Conservation (phyloP, 2,113 vertebrate genomes). For the Aleadryas rufinucha region DNA sequence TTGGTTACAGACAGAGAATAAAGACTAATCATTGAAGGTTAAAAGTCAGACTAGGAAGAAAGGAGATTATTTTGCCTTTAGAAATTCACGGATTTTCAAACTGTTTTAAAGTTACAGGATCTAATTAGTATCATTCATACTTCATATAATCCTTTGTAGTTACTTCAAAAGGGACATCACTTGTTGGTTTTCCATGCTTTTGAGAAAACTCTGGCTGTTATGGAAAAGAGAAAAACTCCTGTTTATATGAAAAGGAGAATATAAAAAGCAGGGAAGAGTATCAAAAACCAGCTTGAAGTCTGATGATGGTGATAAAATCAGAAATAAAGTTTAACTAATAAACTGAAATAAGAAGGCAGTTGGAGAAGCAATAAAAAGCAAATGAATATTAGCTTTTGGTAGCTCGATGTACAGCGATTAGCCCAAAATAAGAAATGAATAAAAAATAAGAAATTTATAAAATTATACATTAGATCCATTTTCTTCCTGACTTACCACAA, state of each 20-base stretch:
- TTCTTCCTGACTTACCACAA: background rate
- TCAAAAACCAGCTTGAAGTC: conserved; percentile 1
- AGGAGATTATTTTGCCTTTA: conserved; percentile 25
- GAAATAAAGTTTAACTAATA: conserved; percentile 32
- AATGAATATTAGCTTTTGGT: background rate
- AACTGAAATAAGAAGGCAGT: background rate
- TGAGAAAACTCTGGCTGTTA: conserved; percentile 17
- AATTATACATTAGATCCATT: background rate
- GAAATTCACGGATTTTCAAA: background rate
- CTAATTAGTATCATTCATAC: conserved; percentile 54
- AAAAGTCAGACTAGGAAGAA: conserved; percentile 35
- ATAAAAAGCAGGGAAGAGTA: background rate
- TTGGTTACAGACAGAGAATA: conserved; percentile 9
- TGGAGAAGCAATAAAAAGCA: conserved; percentile 13
- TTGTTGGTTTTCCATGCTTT: conserved; percentile 27
- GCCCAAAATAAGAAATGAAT: background rate
- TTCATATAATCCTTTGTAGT: conserved; percentile 46
- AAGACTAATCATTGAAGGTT: conserved; percentile 29
- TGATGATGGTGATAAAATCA: background rate
- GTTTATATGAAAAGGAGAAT: background rate
- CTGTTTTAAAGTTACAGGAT: conserved; percentile 23
- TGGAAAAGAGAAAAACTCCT: background rate
- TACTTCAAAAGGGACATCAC: conserved; percentile 19
- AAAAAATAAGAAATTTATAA: background rate
- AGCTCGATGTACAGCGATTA: background rate